A percentile compares a stretch with the other conserved stretches of the same genome.
Evolutionary conservation across 2,113 vertebrate species (phyloP).

Genomic region (Tinamus guttatus): DNA sequence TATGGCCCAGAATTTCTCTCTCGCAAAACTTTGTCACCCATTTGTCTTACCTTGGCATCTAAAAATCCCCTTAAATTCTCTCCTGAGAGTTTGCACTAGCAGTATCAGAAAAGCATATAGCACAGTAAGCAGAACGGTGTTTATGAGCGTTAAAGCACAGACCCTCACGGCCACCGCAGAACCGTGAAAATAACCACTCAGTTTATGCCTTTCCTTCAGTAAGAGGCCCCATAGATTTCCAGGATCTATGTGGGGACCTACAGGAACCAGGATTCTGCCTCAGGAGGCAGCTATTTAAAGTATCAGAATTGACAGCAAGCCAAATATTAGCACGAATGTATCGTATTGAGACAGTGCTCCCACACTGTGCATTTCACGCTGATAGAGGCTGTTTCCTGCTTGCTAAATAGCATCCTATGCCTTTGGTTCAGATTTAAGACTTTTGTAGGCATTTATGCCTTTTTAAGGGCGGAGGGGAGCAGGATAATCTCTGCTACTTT

Average conservation of each 20-base stretch:
- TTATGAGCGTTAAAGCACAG: slow-evolving; percentile 1
- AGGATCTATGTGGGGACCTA: not conserved
- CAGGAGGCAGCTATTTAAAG: slow-evolving; percentile 47
- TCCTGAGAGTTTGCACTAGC: not conserved
- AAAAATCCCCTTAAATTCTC: slow-evolving; percentile 30
- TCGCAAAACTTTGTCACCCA: slow-evolving; percentile 28
- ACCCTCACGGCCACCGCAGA: not conserved
- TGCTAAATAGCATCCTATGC: slow-evolving; percentile 57
- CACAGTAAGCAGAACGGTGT: not conserved
- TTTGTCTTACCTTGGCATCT: slow-evolving; percentile 13
- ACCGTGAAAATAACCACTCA: not conserved
- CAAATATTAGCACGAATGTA: slow-evolving; percentile 57
- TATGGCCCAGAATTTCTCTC: slow-evolving; percentile 37
- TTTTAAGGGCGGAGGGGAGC: slow-evolving; percentile 29
- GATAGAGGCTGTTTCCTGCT: slow-evolving; percentile 55
- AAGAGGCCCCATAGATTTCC: not conserved
- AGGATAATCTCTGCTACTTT: slow-evolving; percentile 36
- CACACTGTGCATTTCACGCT: slow-evolving; percentile 62
- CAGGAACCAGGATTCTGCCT: slow-evolving; percentile 30
- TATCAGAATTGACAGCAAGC: slow-evolving; percentile 46
- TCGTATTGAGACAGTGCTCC: slow-evolving; percentile 44
- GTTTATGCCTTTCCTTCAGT: not conserved
- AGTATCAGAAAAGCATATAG: not conserved
- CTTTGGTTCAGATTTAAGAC: slow-evolving; percentile 51
- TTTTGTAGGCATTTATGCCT: slow-evolving; percentile 33